phyloP scores from a whole-genome alignment of 1,140 invertebrate species.

The Hyposmocoma kahamanoa region DNA sequence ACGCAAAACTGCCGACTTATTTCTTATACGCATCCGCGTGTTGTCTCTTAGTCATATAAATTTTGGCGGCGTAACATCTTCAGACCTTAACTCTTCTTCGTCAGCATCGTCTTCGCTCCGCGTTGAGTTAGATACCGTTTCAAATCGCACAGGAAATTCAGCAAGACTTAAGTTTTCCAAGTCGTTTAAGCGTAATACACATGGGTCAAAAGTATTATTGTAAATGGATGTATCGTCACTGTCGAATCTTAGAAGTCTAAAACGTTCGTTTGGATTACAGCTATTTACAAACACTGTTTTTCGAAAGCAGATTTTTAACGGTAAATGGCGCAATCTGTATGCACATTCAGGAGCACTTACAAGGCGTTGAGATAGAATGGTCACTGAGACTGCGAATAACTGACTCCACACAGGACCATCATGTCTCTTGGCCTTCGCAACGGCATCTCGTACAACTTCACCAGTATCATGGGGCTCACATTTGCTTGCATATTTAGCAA shows the following conservation, averaged over 20 bases:
- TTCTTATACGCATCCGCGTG: conserved; percentile 25
- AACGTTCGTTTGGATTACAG: conserved; percentile 19
- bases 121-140: conserved; percentile 4
- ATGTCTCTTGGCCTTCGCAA: conserved; percentile 20
- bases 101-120: conserved; percentile 22
- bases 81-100: conserved; percentile 11
- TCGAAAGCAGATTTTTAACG: conserved; percentile 16
- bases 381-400: conserved; percentile 18
- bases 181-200: conserved; percentile 7
- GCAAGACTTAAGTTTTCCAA: conserved; percentile 20
- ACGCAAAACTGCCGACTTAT: conserved; percentile 18
- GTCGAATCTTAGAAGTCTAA: conserved; percentile 18
- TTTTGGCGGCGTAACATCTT: conserved; percentile 7
- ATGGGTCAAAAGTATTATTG: conserved; percentile 16
- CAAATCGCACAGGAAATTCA: conserved; percentile 20
- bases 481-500: conserved; percentile 32
- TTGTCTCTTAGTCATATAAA: conserved; percentile 21
- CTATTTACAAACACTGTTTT: conserved; percentile 28
- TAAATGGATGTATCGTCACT: conserved; percentile 10
- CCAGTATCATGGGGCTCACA: conserved; percentile 27
- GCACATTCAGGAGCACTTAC: conserved; percentile 19
- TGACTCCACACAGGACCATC: conserved; percentile 11
- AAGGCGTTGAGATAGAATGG: conserved; percentile 18
- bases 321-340: conserved; percentile 19
- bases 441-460: conserved; percentile 20